Evolutionary conservation across 1,140 invertebrate genomes (phyloP).

Genomic region (Drosophila trapezifrons): DNA sequence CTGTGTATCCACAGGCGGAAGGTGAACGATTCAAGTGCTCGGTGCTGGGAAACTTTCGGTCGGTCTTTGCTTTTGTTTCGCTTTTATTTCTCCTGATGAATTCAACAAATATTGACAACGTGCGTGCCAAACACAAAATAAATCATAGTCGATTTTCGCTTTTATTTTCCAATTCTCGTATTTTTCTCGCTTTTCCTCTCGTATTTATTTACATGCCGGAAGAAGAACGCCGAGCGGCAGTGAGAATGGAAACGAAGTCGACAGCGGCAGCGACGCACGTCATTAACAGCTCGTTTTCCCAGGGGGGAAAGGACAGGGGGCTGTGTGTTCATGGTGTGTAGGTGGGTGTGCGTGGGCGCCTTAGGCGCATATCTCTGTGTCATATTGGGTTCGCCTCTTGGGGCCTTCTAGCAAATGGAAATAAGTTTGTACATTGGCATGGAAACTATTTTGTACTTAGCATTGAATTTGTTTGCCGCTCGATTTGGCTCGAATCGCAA

Average conservation of each 20-base stretch:
- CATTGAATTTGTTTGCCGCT: slow-evolving; percentile 28
- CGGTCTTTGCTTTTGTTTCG: slow-evolving; percentile 30
- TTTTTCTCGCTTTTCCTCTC: slow-evolving; percentile 58
- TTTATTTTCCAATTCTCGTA: slow-evolving; percentile 61
- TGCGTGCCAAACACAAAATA: slow-evolving; percentile 79
- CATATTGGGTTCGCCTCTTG: slow-evolving; percentile 53
- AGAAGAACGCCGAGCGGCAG: slow-evolving; percentile 46
- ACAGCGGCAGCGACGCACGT: slow-evolving; percentile 60
- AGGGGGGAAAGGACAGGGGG: background rate
- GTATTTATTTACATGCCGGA: slow-evolving; percentile 82
- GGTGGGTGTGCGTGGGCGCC: slow-evolving; percentile 40
- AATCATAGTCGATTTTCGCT: slow-evolving; percentile 77
- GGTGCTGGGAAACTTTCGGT: slow-evolving; percentile 16
- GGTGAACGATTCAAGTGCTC: slow-evolving; percentile 41
- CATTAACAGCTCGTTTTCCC: slow-evolving; percentile 70
- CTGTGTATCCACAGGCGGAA: background rate
- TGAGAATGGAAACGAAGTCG: slow-evolving; percentile 36
- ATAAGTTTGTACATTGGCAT: slow-evolving; percentile 56
- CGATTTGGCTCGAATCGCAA: slow-evolving; percentile 10
- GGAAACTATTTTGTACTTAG: slow-evolving; percentile 60
- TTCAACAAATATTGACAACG: slow-evolving; percentile 81
- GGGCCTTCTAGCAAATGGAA: slow-evolving; percentile 53
- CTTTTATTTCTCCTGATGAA: slow-evolving; percentile 67
- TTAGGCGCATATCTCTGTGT: slow-evolving; percentile 43
- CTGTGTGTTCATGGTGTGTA: slow-evolving; percentile 12